Evolutionary conservation across 2,113 vertebrate species (phyloP), one percentile per base, ranked within the genome.

Genomic region (Misgurnus anguillicaudatus): DNA sequence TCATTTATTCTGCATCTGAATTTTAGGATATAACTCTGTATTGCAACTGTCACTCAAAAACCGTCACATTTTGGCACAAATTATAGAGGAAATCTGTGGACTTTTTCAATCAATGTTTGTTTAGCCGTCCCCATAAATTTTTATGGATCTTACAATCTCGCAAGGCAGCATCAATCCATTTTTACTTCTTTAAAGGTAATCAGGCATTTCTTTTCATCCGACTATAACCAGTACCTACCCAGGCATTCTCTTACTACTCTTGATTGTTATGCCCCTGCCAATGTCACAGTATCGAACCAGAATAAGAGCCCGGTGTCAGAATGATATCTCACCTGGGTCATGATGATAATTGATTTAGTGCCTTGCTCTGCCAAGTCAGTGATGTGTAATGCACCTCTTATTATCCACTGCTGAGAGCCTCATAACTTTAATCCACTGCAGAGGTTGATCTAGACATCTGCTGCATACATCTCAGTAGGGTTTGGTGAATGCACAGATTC

Each of bases 341-440:
- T 11, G 69, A 77, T 63, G 55, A 80, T 77, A 77, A 86, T 86
- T 80, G 77, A 84, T 84, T 75, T 77, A 51, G 73, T 64, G 79
- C 17, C 72, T 38, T 62, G 19, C 72, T 77, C 16, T 38, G 9
- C 17, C 38, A 75, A 24, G 83, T 71, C 55, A 36, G 75, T 77
- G 45, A 19, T 42, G 8, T 62, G 79, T 53, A 81, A 73, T 68
- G 69, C 69, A 38, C 45, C 69, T 84, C 53, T 71, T 65, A 83
- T 75, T 62, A 51, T 55, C 51, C n/a, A 48, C 48, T 60, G 69
- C 77, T n/a, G 55, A 71, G 57, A 64, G 14, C 80, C 77, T 85
- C 67, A 80, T 72, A 84, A 84, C 61, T 80, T 71, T 71, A 80
- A 87, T 88, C 72, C 42, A 64, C 63, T 79, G 75, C 47, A 66